Conservation (phyloP, 2,113 vertebrate species). For the Etheostoma spectabile region DNA sequence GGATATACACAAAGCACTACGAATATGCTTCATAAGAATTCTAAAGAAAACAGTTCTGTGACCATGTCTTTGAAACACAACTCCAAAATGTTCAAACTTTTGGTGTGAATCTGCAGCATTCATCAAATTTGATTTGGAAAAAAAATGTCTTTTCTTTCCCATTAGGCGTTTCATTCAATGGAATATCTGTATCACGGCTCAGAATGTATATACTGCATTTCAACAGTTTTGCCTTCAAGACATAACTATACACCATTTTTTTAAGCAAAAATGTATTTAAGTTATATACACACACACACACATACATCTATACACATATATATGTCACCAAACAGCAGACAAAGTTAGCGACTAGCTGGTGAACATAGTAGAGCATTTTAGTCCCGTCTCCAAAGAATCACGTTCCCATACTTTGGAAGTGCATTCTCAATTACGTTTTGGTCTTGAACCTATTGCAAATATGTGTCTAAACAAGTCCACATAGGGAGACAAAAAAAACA, state of each 20-base stretch:
- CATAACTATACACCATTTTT: background rate
- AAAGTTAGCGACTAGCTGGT: background rate
- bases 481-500: too few relatives aligned
- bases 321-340: background rate
- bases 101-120: conserved; percentile 39
- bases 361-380: background rate
- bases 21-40: conserved; percentile 56
- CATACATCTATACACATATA: too few relatives aligned
- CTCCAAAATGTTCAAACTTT: conserved; percentile 52
- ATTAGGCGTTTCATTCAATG: conserved; percentile 6
- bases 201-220: background rate
- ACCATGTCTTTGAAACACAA: conserved; percentile 69
- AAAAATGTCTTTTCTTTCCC: conserved; percentile 8
- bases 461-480: too few relatives aligned
- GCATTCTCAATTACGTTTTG: too few relatives aligned
- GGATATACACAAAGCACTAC: conserved; percentile 69
- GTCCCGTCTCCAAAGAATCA: too few relatives aligned
- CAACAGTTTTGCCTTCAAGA: conserved; percentile 13
- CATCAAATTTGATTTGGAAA: conserved; percentile 49
- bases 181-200: conserved; percentile 12
- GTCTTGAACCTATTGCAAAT: too few relatives aligned
- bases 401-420: too few relatives aligned
- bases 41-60: conserved; percentile 60
- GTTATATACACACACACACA: background rate
- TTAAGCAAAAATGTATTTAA: background rate